Evolutionary conservation across 2,888 invertebrate genomes (phyloP).

Genomic region (Phania funesta): DNA sequence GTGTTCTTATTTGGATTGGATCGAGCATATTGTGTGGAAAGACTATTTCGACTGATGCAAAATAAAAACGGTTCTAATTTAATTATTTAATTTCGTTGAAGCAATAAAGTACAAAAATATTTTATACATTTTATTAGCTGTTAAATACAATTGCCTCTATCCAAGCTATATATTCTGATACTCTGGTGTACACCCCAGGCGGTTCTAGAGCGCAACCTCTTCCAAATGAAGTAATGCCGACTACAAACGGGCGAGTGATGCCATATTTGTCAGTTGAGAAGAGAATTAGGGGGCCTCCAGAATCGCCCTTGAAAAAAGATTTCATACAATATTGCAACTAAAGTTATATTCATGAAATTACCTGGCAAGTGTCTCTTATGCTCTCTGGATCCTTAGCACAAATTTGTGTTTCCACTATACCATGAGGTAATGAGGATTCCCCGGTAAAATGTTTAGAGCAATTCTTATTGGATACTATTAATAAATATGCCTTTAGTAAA

Average conservation of each 20-base stretch:
- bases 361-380: conserved; percentile 73
- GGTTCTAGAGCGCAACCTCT: conserved; percentile 68
- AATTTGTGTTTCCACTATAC: conserved; percentile 72
- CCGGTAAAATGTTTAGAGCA: conserved; percentile 39
- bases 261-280: conserved; percentile 29
- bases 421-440: conserved; percentile 50
- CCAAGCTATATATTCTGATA: conserved; percentile 71
- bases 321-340: no score
- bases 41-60: conserved; percentile 21
- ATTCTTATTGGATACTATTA: conserved; percentile 41
- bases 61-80: neutral
- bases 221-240: conserved; percentile 73
- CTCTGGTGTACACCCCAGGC: conserved; percentile 72
- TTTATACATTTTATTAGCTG: neutral
- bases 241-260: conserved; percentile 56
- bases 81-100: neutral
- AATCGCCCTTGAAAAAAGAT: conserved; percentile 64
- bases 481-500: conserved; percentile 65
- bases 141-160: conserved; percentile 70
- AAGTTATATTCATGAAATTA: neutral
- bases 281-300: conserved; percentile 60
- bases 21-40: conserved; percentile 75
- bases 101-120: conserved; percentile 17
- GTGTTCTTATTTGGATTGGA: conserved; percentile 77
- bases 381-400: conserved; percentile 74